phyloP scores from a whole-genome alignment of 2,888 invertebrate species.

The Neoaliturus tenellus region DNA sequence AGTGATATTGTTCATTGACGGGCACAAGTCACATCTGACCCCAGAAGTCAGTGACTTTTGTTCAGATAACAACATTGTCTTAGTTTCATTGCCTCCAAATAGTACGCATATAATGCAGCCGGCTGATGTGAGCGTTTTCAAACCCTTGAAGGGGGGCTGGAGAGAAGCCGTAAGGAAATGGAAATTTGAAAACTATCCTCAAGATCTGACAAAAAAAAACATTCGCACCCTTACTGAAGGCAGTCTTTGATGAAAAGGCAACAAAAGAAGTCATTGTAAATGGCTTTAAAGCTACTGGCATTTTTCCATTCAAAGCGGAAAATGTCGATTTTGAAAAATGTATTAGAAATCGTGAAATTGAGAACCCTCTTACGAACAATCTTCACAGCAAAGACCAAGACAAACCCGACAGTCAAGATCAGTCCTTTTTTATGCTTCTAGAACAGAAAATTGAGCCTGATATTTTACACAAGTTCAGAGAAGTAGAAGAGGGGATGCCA shows the following conservation, averaged over 20 bases:
- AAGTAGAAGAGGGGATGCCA: neutral
- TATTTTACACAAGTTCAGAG: neutral
- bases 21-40: neutral
- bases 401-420: neutral
- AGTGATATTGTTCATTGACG: neutral
- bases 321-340: neutral
- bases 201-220: neutral
- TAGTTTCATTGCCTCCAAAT: neutral
- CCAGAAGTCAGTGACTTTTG: neutral
- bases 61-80: neutral
- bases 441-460: neutral
- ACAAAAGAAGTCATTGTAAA: neutral
- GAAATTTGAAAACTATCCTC: neutral
- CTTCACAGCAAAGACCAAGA: neutral
- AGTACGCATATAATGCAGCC: neutral
- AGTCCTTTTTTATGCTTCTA: neutral
- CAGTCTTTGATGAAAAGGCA: neutral
- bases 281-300: conserved; percentile 23
- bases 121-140: neutral
- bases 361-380: neutral
- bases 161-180: neutral
- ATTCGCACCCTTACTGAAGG: neutral
- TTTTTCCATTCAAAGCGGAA: neutral
- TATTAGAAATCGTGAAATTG: neutral
- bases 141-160: neutral